These are phyloP conservation scores for Eulithis testata DNA, from an alignment of 2,888 invertebrate species.

Conservation along the genomic window DNA sequence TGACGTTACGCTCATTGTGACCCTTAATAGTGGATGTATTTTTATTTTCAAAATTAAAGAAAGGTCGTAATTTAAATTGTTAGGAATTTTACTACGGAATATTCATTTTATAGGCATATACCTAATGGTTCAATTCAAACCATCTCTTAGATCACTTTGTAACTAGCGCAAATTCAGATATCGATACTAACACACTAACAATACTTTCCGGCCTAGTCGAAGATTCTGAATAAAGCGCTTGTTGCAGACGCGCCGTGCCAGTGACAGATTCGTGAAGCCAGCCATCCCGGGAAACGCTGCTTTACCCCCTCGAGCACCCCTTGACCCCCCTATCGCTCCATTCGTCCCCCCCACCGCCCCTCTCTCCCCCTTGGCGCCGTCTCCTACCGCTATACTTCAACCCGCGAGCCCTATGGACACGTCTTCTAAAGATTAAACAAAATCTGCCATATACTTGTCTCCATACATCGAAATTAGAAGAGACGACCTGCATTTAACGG, in stretches of 20 bases:
- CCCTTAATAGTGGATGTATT: no score
- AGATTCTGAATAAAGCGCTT: conserved; percentile 2
- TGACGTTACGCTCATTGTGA: no score
- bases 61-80: no score
- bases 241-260: conserved; percentile 86
- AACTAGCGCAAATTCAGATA: no score
- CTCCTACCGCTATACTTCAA: conserved; percentile 34
- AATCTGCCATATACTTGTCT: conserved; percentile 17
- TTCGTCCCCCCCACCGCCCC: conserved; percentile 40
- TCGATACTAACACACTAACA: background rate
- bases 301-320: conserved; percentile 37
- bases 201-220: background rate
- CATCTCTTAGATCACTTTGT: no score
- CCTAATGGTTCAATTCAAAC: no score
- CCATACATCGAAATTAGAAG: conserved; percentile 28
- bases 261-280: conserved; percentile 94
- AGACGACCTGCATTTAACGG: conserved; percentile 14
- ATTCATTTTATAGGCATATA: no score
- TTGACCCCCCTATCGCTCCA: conserved; percentile 41
- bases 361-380: conserved; percentile 36
- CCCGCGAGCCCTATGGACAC: conserved; percentile 92
- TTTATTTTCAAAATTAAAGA: no score
- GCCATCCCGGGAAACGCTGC: conserved; percentile 88
- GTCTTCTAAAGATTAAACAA: conserved; percentile 84
- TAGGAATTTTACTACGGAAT: no score